A percentile compares a stretch with the other conserved stretches of the same genome.
Conservation (phyloP, 2,113 vertebrate genomes). For the Onychostruthus taczanowskii region DNA sequence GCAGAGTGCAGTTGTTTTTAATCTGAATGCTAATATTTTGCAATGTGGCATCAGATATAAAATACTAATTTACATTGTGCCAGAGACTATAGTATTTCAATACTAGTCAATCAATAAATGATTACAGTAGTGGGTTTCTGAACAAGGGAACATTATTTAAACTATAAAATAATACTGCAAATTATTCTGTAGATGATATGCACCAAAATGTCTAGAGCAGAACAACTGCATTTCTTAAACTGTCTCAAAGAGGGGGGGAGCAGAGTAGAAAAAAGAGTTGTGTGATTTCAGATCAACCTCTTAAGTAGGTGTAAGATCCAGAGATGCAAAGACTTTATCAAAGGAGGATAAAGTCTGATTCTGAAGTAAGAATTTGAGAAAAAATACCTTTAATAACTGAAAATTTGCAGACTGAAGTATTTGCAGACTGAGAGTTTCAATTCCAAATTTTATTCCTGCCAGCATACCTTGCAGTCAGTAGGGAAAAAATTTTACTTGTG, state of each 20-base stretch:
- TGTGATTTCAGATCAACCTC: neutral
- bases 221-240: neutral
- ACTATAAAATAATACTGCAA: neutral
- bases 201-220: neutral
- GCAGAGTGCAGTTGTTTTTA: slow-evolving; percentile 62
- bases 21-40: slow-evolving; percentile 71
- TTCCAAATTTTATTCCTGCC: neutral
- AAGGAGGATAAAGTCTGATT: neutral
- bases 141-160: neutral
- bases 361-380: neutral
- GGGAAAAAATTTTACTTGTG: neutral
- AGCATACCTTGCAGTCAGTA: neutral
- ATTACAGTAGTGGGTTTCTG: neutral
- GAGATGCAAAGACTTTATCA: neutral
- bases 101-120: slow-evolving; percentile 12
- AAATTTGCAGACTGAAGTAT: neutral
- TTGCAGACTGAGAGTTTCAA: neutral
- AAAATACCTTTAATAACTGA: neutral
- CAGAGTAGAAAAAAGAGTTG: neutral
- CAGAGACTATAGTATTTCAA: slow-evolving; percentile 2
- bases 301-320: neutral
- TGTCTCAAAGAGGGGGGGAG: neutral
- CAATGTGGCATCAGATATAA: slow-evolving; percentile 52
- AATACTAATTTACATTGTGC: slow-evolving; percentile 46
- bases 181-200: neutral